Conservation (phyloP, 2,113 vertebrate species). For the Butorides virescens region DNA sequence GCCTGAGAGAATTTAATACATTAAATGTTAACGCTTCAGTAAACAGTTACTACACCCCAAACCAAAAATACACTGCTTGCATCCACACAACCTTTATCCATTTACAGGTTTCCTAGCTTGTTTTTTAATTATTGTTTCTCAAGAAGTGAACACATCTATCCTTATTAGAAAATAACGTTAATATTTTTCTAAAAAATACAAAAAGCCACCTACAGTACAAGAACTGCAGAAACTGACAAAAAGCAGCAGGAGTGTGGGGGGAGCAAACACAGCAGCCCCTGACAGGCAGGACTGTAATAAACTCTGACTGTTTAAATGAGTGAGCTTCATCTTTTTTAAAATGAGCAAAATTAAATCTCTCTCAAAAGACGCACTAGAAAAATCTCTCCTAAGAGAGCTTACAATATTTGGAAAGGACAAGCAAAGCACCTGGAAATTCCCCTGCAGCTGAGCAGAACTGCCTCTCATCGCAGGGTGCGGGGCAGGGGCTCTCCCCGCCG, state of each 20-base stretch:
- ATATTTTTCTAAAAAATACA: not conserved
- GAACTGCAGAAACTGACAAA: not conserved
- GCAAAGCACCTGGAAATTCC: not conserved
- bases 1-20: not conserved
- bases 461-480: rapidly evolving
- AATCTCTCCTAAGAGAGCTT: not conserved
- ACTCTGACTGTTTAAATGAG: not conserved
- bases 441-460: not conserved
- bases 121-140: not conserved
- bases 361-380: not conserved
- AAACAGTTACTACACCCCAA: not conserved
- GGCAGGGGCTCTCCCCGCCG: too few relatives aligned
- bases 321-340: not conserved
- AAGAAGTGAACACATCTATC: not conserved
- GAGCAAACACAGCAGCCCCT: not conserved
- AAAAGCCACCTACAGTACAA: not conserved
- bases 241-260: rapidly evolving
- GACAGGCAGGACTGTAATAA: not conserved
- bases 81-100: not conserved
- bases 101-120: not conserved
- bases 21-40: not conserved
- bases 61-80: not conserved
- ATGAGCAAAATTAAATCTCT: not conserved
- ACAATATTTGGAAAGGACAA: not conserved
- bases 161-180: not conserved